Evolutionary conservation across 1,140 invertebrate species (phyloP), one percentile per base, ranked within the genome.

Genomic region (Melipona quadrifasciata): DNA sequence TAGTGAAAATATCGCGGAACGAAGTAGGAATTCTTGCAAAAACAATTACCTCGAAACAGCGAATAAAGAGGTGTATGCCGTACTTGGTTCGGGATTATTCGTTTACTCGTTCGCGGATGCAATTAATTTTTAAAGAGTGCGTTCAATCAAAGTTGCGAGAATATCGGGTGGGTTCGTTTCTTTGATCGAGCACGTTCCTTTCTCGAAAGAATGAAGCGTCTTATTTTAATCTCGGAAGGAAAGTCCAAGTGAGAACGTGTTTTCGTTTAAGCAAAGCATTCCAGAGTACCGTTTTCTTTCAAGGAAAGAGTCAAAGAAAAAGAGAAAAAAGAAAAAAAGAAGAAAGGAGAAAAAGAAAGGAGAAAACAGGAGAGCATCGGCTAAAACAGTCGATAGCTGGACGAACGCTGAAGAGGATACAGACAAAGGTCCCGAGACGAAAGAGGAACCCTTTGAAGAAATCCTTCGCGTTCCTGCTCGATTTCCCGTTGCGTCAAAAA

Each of bases 391-490:
- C 81, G 78, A 77, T 83, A 72, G 71, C 78, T 80, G 58, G 61
- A 39, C 58, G 39, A 64, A 58, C 68, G 39, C 10, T 3, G 65
- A n/a, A 27, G 39, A 82, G 80, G 61, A 67, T 76, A 51, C 80
- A 82, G 74, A 89, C 86, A 88, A 88, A 89, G 76, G 51, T 57
- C 76, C 68, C 58, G 74, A 31, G 71, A 86, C 79, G 72, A 73
- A 47, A 65, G 47, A 64, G 64, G 64, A 89, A 77, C 84, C 77
- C 80, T 89, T 89, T 84, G 87, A 89, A 82, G 82, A 89, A 86
- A 84, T 80, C 80, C 73, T 83, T 58, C 47, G 76, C 87, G 31
- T 78, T 74, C 79, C 64, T 61, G 39, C 65, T 82, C 80, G 80
- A 82, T 72, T 68, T 75, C 87, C 61, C 55, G 51, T 81, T 76